Evolutionary conservation across 2,113 vertebrate genomes (phyloP), one percentile per base, ranked within the genome.

Genomic region (Ariopsis seemanni): DNA sequence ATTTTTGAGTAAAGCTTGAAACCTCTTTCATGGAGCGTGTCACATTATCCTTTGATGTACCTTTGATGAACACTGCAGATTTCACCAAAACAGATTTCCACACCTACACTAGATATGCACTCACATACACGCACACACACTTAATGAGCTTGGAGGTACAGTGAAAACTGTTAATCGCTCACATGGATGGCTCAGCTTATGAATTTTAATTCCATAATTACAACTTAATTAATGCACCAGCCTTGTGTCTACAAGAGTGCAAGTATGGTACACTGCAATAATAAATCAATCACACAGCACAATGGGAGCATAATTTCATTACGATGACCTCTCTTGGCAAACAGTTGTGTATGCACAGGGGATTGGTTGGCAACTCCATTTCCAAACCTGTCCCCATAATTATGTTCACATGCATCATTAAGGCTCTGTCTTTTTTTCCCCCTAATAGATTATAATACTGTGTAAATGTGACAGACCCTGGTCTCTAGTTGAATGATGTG

Each of bases 181-280:
- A 87, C 89, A 86, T 87, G 85, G 86, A 82, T 88, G 78, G 79
- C 85, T 79, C 63, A 15, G 18, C 87, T 91, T 86, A 85, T 89
- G 83, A 83, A 89, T 92, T 89, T 88, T 77, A 88, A 89, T 90
- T 84, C 50, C 78, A 74, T 85, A 89, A 90, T 91, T 91, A 90
- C 79, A 71, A 88, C 85, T 82, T 87, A 89, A 92, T 94, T 90
- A 90, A 89, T 89, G 86, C 89, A 55, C 18, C 74, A 62, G 85
- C 86, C 89, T 85, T 22, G 42, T 87, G 69, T 88, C 84, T 86
- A 82, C 42, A 86, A 62, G 86, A 75, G 58, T 86, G n/a, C 69
- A 85, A 87, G 84, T 27, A 50, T 55, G 81, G 65, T 86, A 67
- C 48, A 55, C 62, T 65, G 85, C 27, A 86, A 90, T 90, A 90